phyloP scores from a whole-genome alignment of 1,140 invertebrate species.

The Habropoda laboriosa region DNA sequence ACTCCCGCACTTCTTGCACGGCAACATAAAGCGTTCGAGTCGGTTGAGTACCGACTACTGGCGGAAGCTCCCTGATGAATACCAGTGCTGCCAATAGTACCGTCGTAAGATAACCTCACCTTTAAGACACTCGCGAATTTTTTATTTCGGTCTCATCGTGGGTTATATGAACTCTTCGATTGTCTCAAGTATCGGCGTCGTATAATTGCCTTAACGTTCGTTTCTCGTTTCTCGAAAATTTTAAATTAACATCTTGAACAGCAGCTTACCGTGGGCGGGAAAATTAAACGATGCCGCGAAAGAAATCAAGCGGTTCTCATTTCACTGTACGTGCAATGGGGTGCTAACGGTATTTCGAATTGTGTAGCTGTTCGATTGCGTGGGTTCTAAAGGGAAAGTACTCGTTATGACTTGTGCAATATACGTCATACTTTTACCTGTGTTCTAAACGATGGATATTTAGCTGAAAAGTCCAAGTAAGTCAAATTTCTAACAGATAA shows the following conservation, averaged over 20 bases:
- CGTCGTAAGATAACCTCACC: conserved; percentile 33
- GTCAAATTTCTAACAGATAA: background rate
- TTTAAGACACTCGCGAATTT: background rate
- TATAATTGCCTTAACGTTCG: no score
- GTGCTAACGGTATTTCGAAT: conserved; percentile 47
- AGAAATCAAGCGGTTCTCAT: conserved; percentile 50
- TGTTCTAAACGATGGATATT: background rate
- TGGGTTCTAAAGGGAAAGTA: conserved; percentile 12
- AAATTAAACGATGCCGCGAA: conserved; percentile 46
- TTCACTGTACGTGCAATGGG: conserved; percentile 1
- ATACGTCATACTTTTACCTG: background rate
- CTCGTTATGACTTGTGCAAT: background rate
- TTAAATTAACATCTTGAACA: background rate
- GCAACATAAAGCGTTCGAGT: conserved; percentile 53
- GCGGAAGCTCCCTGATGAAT: conserved; percentile 39
- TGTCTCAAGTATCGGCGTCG: background rate
- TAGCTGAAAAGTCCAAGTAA: no score
- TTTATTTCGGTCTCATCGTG: background rate
- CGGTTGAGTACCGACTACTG: conserved; percentile 64
- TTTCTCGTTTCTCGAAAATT: background rate
- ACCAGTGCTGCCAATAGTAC: conserved; percentile 54
- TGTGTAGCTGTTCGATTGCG: background rate
- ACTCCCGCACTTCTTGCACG: conserved; percentile 76
- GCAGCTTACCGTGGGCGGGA: conserved; percentile 18
- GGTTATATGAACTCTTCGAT: background rate